Conservation (phyloP, 2,888 invertebrate genomes). For the Lycocerus yunnanus region DNA sequence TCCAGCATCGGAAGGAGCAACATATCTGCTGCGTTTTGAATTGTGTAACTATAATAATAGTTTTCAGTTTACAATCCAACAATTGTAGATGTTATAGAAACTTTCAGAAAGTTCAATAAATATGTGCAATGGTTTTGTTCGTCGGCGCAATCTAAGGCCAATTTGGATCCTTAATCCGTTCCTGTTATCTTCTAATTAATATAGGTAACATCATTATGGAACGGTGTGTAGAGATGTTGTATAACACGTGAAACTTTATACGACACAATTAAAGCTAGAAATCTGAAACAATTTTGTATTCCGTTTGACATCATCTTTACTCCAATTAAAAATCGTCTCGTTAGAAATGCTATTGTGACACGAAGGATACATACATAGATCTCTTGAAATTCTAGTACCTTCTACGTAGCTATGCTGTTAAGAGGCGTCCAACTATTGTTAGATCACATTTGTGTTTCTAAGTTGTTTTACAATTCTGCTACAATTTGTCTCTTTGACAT, state of each 20-base stretch:
- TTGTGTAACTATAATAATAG: too few relatives aligned
- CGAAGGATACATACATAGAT: conserved; percentile 18
- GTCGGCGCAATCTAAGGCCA: neutral
- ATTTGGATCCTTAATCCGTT: neutral
- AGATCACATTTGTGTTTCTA: conserved; percentile 26
- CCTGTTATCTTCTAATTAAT: neutral
- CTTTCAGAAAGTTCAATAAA: neutral
- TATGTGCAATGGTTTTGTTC: neutral
- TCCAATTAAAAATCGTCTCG: conserved; percentile 49
- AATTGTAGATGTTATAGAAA: too few relatives aligned
- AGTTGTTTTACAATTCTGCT: conserved; percentile 11
- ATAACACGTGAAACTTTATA: conserved; percentile 3
- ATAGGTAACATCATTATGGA: neutral
- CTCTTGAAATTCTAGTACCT: conserved; percentile 29
- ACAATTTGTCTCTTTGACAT: conserved; percentile 20
- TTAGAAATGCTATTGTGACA: conserved; percentile 40
- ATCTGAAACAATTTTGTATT: conserved; percentile 37
- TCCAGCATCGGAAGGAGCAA: too few relatives aligned
- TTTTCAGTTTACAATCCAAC: too few relatives aligned
- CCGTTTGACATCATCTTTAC: conserved; percentile 46
- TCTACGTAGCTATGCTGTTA: conserved; percentile 17
- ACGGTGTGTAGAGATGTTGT: conserved; percentile 1
- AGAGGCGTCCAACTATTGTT: conserved; percentile 28
- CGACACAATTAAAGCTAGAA: conserved; percentile 29
- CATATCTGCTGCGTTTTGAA: too few relatives aligned